These are phyloP conservation scores for Urocynchramus pylzowi DNA, from an alignment of 2,113 vertebrate species.

Conservation along the genomic window DNA sequence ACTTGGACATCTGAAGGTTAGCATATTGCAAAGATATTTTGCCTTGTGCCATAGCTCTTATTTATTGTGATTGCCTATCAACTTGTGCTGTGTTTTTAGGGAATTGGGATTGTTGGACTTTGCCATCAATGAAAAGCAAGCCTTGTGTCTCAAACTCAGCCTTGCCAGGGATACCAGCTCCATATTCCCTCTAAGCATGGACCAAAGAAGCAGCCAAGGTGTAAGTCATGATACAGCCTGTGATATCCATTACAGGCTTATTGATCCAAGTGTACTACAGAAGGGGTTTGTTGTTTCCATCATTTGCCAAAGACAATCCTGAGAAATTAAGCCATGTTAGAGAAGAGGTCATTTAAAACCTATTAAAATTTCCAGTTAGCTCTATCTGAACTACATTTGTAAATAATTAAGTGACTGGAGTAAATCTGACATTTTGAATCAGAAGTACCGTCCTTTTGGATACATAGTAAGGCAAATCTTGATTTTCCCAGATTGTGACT, in stretches of 20 bases:
- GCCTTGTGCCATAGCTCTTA: neutral
- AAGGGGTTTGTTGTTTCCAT: neutral
- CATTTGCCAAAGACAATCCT: neutral
- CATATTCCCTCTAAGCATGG: neutral
- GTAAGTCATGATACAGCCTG: neutral
- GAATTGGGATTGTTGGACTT: neutral
- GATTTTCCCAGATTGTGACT: neutral
- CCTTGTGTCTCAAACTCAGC: neutral
- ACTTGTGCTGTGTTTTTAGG: neutral
- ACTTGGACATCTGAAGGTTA: neutral
- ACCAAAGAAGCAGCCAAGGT: neutral
- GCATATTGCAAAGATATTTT: neutral
- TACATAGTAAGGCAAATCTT: neutral
- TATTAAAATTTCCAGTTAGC: neutral
- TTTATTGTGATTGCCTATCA: neutral
- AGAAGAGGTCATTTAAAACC: neutral
- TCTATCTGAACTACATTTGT: neutral
- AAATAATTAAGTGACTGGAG: neutral
- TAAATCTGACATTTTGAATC: neutral
- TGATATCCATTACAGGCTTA: fast-evolving
- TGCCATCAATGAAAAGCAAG: neutral
- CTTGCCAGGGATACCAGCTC: fast-evolving
- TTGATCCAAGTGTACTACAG: fast-evolving
- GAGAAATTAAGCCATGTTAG: neutral
- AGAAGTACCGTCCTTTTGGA: neutral